These are phyloP conservation scores for Odobenus rosmarus DNA, from an alignment of 2,113 vertebrate species.

Conservation along the genomic window DNA sequence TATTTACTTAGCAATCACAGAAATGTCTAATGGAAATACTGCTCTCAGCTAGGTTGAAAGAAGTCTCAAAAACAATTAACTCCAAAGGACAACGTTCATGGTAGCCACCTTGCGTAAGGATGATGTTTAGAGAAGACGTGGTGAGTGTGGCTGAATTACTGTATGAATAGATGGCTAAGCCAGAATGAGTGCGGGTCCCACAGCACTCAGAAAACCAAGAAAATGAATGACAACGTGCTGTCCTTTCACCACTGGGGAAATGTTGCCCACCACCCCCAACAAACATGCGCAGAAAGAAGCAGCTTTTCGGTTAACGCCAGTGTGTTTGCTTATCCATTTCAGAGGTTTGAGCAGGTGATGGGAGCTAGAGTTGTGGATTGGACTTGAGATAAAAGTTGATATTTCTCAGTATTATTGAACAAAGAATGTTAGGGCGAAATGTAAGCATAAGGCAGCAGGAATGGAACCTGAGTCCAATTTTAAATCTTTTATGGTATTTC, in stretches of 20 bases:
- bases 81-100: background rate
- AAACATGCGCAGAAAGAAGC: background rate
- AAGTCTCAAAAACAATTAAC: background rate
- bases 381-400: background rate
- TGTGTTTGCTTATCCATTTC: too few relatives aligned
- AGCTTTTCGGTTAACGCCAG: background rate
- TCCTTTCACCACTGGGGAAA: background rate
- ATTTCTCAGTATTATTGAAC: background rate
- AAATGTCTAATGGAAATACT: background rate
- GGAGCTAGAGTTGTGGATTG: background rate
- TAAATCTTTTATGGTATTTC: background rate
- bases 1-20: background rate
- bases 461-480: background rate
- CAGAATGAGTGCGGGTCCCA: background rate
- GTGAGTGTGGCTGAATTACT: background rate
- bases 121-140: background rate
- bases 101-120: background rate
- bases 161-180: background rate
- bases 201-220: background rate
- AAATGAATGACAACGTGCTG: accelerated
- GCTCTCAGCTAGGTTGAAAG: background rate
- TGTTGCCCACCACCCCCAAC: too few relatives aligned
- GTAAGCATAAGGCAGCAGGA: background rate
- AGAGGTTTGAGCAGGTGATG: background rate
- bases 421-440: background rate